Evolutionary conservation across 2,797 vertebrate species (phyloP).

Genomic region (Rhabdophis nuchalis): DNA sequence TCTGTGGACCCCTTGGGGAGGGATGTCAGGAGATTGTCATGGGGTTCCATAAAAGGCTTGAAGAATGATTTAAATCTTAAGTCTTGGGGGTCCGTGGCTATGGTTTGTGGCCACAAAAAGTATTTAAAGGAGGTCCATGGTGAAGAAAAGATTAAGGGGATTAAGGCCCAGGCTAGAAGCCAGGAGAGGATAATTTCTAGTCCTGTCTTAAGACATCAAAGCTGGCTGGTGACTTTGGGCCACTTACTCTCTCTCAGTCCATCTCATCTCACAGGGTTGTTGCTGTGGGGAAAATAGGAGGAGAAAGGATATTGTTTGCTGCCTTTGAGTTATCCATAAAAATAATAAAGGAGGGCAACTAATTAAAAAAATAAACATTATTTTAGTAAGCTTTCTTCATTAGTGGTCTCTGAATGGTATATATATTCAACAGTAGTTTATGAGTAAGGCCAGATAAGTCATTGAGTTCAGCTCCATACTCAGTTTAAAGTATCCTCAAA

Average conservation of each 20-base stretch:
- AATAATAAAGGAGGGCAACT: background rate
- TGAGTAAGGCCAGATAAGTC: background rate
- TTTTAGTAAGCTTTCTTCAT: background rate
- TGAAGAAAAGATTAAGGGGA: background rate
- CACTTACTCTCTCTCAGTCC: background rate
- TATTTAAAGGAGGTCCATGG: background rate
- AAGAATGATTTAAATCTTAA: background rate
- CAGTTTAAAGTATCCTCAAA: background rate
- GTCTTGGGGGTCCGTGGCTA: too few relatives aligned
- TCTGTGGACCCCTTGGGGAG: background rate
- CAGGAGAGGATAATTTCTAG: background rate
- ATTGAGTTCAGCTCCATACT: background rate
- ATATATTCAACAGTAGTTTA: background rate
- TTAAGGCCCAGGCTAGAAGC: background rate
- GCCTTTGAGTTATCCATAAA: background rate
- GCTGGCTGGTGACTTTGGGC: background rate
- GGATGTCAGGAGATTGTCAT: background rate
- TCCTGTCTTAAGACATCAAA: background rate
- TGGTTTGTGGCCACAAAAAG: background rate
- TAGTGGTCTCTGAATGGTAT: background rate
- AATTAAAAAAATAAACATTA: background rate
- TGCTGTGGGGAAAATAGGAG: background rate
- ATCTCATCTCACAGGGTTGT: background rate
- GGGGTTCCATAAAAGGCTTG: background rate
- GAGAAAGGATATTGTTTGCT: background rate